Evolutionary conservation across 2,888 invertebrate genomes (phyloP), one percentile per base, ranked within the genome.

Genomic region (Tricholauxania praeusta): DNA sequence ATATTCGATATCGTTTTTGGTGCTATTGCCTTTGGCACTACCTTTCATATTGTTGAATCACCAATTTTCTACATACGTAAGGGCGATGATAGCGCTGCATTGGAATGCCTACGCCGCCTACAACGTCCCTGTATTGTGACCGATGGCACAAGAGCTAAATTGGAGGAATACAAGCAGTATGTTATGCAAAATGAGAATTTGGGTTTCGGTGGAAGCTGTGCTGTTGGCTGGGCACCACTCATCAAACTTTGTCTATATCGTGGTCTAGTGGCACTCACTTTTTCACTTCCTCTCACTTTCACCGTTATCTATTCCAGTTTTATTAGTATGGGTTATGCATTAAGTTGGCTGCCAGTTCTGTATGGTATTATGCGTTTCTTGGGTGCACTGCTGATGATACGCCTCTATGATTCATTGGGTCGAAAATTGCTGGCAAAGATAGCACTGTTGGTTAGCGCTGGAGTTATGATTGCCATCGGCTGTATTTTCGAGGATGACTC

Each of bases 171-270:
- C 12, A 84, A 82, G 32, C 48, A 60, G 1, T 83, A 82, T 49
- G 78, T 86, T 1, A 22, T 76, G 4, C 74, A 79, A 15, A 79
- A 80, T 6, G 78, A 78, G 5, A 77, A 71, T 47, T 55, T 62
- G 12, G 75, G 76, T 66, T 12, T 60, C 17, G 68, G 22, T 66
- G 73, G 47, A 6, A 74, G 72, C 52, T 39, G 73, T 8, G 14
- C 19, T 1, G 39, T 49, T n/a, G 55, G 72, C 60, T 8, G 69
- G 1, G 62, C 78, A 72, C 84, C 85, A 51, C 78, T 85, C 62
- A 7, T 81, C 1, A 84, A 82, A 68, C 70, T 84, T 72, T 72
- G 80, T 19, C 17, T 84, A 17, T 81, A 80, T 60, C 83, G 85
- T 19, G 77, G 79, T 68, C 75, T 82, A 7, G 77, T 85, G 39